Conservation (phyloP, 2,797 vertebrate species). For the Rhynchotus rufescens region DNA sequence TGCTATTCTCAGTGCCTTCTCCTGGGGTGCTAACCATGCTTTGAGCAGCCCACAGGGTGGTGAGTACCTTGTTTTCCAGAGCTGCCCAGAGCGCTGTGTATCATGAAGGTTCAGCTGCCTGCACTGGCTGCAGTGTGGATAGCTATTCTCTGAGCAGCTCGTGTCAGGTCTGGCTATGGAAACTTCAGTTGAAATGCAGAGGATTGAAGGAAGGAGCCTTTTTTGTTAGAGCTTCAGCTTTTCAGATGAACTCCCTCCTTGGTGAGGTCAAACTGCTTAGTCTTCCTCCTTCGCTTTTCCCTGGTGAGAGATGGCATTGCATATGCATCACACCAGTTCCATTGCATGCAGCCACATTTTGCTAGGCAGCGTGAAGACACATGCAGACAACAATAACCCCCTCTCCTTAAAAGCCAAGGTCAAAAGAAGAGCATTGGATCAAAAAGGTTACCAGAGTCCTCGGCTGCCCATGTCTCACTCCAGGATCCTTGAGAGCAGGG, state of each 20-base stretch:
- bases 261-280: not conserved
- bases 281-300: not conserved
- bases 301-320: not conserved
- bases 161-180: not conserved
- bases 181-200: not conserved
- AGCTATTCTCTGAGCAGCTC: not conserved
- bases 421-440: not conserved
- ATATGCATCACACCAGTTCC: not conserved
- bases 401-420: not conserved
- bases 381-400: not conserved
- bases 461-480: not conserved
- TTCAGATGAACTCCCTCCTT: not conserved
- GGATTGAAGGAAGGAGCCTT: not conserved
- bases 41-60: not conserved
- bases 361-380: accelerated
- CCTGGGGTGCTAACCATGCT: not conserved
- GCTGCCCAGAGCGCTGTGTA: not conserved
- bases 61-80: not conserved
- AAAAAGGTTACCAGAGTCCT: not conserved
- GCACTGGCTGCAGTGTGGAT: not conserved
- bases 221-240: not conserved
- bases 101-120: not conserved
- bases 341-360: not conserved
- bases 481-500: not conserved
- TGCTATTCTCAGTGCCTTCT: not conserved